Percentiles rank a stretch among this genome's conserved stretches.
phyloP scores from a whole-genome alignment of 2,113 vertebrate species.

The Origma solitaria region DNA sequence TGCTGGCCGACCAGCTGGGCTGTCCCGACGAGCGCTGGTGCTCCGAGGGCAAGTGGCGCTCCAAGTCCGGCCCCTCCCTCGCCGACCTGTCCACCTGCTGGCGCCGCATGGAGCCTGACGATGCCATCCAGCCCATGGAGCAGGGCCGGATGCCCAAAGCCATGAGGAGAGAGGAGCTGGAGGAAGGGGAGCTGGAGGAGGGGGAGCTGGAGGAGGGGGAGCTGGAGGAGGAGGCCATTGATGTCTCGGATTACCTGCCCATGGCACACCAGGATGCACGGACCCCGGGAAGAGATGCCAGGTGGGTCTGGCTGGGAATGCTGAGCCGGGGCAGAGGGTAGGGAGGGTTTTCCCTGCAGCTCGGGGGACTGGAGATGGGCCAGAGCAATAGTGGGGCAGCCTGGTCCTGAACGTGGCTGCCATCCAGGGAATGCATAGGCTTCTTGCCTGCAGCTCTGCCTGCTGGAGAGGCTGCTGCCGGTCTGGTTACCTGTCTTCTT shows the following conservation, averaged over 20 bases:
- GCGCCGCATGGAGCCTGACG: constrained; percentile 71
- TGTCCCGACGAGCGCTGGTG: constrained; percentile 71
- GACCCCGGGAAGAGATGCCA: constrained; percentile 59
- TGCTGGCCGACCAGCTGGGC: constrained; percentile 67
- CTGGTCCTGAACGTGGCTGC: background rate
- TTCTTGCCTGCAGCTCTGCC: background rate
- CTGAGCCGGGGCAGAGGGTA: background rate
- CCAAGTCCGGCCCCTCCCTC: constrained; percentile 63
- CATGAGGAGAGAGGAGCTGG: constrained; percentile 71
- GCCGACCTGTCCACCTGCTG: constrained; percentile 66
- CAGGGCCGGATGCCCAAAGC: constrained; percentile 67
- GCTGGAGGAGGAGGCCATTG: constrained; percentile 59
- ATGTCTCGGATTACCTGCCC: constrained; percentile 45
- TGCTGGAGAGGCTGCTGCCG: background rate
- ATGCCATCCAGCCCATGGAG: constrained; percentile 70
- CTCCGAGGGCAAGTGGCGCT: constrained; percentile 70
- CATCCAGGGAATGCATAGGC: background rate
- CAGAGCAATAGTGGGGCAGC: background rate
- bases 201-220: constrained; percentile 77
- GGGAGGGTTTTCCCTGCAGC: background rate
- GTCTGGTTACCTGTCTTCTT: background rate
- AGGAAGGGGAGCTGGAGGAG: constrained; percentile 75
- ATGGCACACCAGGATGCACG: constrained; percentile 60
- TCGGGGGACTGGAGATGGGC: background rate
- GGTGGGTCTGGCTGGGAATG: constrained; percentile 5